A percentile compares a stretch with the other conserved stretches of the same genome.
Evolutionary conservation across 1,140 invertebrate species (phyloP).

Genomic region (Helicorthomorpha holstii): DNA sequence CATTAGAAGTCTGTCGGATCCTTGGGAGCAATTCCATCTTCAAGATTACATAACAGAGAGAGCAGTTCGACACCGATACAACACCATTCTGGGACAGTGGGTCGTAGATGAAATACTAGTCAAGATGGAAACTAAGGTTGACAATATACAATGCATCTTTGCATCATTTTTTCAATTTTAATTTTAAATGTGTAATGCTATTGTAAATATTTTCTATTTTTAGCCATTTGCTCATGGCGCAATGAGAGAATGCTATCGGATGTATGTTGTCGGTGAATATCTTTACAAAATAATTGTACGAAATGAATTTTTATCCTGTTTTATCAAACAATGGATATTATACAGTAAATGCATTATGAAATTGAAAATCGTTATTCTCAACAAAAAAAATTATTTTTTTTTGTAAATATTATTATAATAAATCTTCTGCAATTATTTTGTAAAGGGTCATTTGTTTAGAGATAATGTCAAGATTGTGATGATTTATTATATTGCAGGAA

Average conservation of each 20-base stretch:
- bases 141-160: too few species aligned
- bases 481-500: conserved; percentile 31
- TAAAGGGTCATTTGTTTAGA: too few species aligned
- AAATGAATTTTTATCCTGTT: too few species aligned
- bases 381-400: too few species aligned
- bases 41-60: conserved; percentile 23
- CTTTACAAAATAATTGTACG: too few species aligned
- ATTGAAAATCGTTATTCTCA: too few species aligned
- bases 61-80: conserved; percentile 27
- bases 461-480: too few species aligned
- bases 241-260: conserved; percentile 38
- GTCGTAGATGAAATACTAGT: conserved; percentile 28
- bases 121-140: conserved; percentile 29
- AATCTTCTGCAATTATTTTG: too few species aligned
- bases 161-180: neutral
- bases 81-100: conserved; percentile 28
- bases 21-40: conserved; percentile 30
- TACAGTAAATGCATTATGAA: too few species aligned
- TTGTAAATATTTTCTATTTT: too few species aligned
- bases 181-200: neutral
- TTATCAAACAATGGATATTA: too few species aligned
- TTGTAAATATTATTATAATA: too few species aligned
- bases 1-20: conserved; percentile 20
- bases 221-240: conserved; percentile 36
- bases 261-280: conserved; percentile 30